Evolutionary conservation across 2,113 vertebrate species (phyloP), one percentile per base, ranked within the genome.

Genomic region (Lophochroa leadbeateri): DNA sequence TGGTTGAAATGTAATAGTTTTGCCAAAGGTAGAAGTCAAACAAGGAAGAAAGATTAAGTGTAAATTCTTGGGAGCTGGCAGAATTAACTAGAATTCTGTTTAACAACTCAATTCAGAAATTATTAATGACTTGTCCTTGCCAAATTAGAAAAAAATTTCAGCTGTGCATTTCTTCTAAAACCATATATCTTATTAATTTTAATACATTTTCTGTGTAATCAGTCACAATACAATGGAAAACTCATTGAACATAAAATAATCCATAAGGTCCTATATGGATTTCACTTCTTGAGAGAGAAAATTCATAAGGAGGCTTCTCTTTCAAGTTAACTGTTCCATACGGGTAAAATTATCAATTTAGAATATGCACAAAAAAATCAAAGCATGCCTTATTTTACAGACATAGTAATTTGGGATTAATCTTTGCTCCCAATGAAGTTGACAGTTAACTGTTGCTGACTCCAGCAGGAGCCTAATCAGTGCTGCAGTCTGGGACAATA

Each of bases 21-120:
- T 92, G 90, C 86, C 90, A 83, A 92, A 95, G 19, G 47, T 27
- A 93, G 52, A 92, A 96, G 83, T 95, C 88, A 95, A 95, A 93
- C 70, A 95, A 91, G 77, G 69, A 96, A 96, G 92, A 97, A 53
- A 85, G 61, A 97, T 97, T 94, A 89, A 67, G 88, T 96, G 96
- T n/a, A 95, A 96, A 92, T 91, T 95, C 82, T 89, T 50, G 53
- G 5, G 91, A 95, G 74, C 61, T 97, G 96, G 95, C 95, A 96
- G 74, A 94, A 96, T 96, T 95, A 79, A 82, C 86, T 39, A 92
- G 67, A 88, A 95, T 92, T 95, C 96, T 96, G 95, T 86, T 96
- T 90, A 92, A 92, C 69, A 95, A 86, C 94, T 96, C 92, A 92
- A 77, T 96, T 92, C 80, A 92, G 83, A 92, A 95, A 89, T 94